Evolutionary conservation across 1,140 invertebrate species (phyloP), one percentile per base, ranked within the genome.

Genomic region (Lepidurus apus): DNA sequence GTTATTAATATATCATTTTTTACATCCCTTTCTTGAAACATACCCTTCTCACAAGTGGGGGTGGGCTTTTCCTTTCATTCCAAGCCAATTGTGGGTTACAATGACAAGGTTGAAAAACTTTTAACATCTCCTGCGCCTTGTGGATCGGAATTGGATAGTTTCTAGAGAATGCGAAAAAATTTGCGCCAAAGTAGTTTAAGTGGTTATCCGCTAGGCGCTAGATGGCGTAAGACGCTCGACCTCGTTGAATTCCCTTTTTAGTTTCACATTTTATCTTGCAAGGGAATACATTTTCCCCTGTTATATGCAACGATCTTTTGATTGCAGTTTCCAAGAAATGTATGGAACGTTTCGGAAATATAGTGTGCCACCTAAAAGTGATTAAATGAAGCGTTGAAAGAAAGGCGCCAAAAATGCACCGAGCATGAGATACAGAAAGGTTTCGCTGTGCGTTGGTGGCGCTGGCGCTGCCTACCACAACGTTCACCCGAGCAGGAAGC

Each of bases 401-500:
- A 65, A 65, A 65, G 53, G n/a, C 53, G 53, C 53, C 53, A 65
- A 34, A 34, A 34, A 65, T 3, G 53, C 53, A n/a, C 53, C 53
- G 17, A 17, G 13, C 53, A 65, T 17, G 53, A 65, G 21, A 13
- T 65, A 65, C 53, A 13, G 53, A 21, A 65, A 65, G 21, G 9
- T 65, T 65, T 9, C 53, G 53, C 21, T 65, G 53, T 65, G 53
- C 53, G 53, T 65, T 65, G 53, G 53, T 65, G 53, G 53, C 53
- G 53, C 53, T 65, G 53, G 17, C 53, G 53, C 53, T 65, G 53
- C 53, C 53, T 65, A 65, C 53, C 53, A 65, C 53, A 65, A 65
- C 53, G 53, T 65, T 65, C 53, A 65, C 53, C 53, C 53, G 53
- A 65, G 53, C 53, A 65, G 53, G 53, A 65, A 65, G 53, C 53